These are phyloP conservation scores for Caloenas nicobarica DNA, from an alignment of 2,113 vertebrate species.

Conservation along the genomic window DNA sequence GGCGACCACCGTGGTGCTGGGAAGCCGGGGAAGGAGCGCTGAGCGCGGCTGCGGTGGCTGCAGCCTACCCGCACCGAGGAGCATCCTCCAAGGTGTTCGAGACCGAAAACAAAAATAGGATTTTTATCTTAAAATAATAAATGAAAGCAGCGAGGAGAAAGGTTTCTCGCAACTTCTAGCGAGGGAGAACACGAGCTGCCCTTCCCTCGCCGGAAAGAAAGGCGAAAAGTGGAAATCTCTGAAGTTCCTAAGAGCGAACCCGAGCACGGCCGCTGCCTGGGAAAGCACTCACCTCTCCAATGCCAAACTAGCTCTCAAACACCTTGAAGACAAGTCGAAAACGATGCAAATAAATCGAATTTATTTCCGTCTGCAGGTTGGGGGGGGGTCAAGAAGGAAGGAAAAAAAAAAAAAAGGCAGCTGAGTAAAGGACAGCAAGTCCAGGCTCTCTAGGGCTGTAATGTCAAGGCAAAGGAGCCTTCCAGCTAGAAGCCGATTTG, in stretches of 20 bases:
- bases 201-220: constrained; percentile 1
- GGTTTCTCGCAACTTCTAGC: background rate
- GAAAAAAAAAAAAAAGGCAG: background rate
- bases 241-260: constrained; percentile 21
- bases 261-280: constrained; percentile 23
- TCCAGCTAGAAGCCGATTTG: constrained; percentile 71
- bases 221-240: background rate
- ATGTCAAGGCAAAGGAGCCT: constrained; percentile 43
- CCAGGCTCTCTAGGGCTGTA: constrained; percentile 17
- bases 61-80: background rate
- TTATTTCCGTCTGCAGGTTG: constrained; percentile 67
- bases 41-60: background rate
- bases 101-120: accelerated
- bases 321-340: constrained; percentile 59
- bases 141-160: background rate
- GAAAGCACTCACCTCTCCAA: constrained; percentile 73
- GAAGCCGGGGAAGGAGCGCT: background rate
- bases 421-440: background rate
- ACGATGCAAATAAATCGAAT: constrained; percentile 58
- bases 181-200: background rate
- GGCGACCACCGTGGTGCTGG: background rate
- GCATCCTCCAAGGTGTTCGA: background rate
- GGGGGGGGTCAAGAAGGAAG: background rate
- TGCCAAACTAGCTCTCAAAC: constrained; percentile 56
- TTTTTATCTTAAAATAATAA: background rate